Conservation (phyloP, 1,140 invertebrate genomes). For the Aphelenchoides avenae region DNA sequence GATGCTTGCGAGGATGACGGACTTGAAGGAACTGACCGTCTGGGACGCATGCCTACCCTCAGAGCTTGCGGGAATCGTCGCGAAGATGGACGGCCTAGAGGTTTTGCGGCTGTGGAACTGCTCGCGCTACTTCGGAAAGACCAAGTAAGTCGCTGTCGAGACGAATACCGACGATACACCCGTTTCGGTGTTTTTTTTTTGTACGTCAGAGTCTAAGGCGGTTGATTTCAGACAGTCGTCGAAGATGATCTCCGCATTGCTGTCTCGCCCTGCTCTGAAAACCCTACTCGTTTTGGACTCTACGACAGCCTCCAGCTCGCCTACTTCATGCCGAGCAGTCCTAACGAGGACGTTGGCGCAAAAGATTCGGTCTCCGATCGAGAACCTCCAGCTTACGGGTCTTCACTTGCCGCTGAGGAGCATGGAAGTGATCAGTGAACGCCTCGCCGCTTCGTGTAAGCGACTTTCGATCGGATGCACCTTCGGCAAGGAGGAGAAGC, state of each 20-base stretch:
- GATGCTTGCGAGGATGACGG: no score
- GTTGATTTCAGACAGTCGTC: neutral
- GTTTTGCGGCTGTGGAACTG: slow-evolving; percentile 31
- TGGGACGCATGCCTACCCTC: slow-evolving; percentile 26
- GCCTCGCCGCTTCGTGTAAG: slow-evolving; percentile 13
- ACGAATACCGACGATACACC: no score
- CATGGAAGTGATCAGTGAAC: slow-evolving; percentile 17
- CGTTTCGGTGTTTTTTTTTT: neutral
- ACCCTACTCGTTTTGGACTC: no score
- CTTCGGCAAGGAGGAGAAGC: slow-evolving; percentile 36
- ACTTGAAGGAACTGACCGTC: slow-evolving; percentile 29
- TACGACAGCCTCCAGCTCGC: no score
- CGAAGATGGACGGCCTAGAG: neutral
- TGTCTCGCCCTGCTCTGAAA: no score
- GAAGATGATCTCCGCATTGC: no score
- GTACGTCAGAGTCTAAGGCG: neutral
- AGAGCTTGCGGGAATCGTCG: no score
- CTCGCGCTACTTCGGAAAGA: slow-evolving; percentile 23
- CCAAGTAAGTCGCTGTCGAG: slow-evolving; percentile 17
- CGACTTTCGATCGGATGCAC: slow-evolving; percentile 40
- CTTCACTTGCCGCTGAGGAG: slow-evolving; percentile 30
- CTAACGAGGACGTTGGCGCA: no score
- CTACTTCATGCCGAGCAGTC: no score
- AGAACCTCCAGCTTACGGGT: slow-evolving; percentile 35
- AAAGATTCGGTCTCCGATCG: no score